Evolutionary conservation across 2,797 vertebrate genomes (phyloP).

Genomic region (Diplodus puntazzo): DNA sequence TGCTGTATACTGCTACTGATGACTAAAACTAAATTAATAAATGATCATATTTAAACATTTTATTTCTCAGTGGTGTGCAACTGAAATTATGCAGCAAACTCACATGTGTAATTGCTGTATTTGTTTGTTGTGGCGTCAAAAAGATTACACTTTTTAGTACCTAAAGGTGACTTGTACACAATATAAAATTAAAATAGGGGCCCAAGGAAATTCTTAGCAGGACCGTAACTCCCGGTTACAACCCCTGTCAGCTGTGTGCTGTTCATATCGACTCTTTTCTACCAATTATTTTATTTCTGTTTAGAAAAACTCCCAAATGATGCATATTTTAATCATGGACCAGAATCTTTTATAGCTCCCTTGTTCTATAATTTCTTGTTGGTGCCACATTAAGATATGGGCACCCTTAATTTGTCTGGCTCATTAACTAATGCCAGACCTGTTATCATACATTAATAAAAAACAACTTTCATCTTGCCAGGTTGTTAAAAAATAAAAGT

Average conservation of each 20-base stretch:
- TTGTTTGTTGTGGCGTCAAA: background rate
- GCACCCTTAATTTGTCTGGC: no score
- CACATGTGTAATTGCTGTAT: background rate
- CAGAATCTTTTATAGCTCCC: background rate
- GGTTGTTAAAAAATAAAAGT: background rate
- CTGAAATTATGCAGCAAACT: background rate
- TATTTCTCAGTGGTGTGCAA: background rate
- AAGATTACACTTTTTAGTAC: background rate
- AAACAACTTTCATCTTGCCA: background rate
- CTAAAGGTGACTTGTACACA: background rate
- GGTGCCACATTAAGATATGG: background rate
- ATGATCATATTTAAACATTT: background rate
- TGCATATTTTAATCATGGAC: background rate
- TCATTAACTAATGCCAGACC: background rate
- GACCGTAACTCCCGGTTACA: background rate
- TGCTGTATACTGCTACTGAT: background rate
- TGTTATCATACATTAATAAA: conserved; percentile 8
- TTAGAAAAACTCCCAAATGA: background rate
- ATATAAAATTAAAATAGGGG: background rate
- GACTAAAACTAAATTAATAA: conserved; percentile 2
- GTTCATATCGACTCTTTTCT: background rate
- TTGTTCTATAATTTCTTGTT: background rate
- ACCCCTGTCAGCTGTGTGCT: background rate
- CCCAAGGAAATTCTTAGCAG: background rate
- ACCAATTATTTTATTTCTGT: background rate